These are phyloP conservation scores for Meloe dianella DNA, from an alignment of 2,888 invertebrate species.

Conservation along the genomic window DNA sequence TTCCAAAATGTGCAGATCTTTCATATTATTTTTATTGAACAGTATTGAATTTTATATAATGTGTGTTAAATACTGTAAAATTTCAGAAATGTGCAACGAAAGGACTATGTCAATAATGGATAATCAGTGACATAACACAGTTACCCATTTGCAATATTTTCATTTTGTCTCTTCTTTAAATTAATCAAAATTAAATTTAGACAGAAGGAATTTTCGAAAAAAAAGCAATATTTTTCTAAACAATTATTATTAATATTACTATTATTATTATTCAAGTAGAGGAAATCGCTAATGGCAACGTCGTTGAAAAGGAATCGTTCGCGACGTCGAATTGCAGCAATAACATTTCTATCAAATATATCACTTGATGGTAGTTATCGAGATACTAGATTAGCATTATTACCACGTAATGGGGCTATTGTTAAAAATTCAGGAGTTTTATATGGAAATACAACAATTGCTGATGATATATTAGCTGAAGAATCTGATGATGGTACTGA, in stretches of 20 bases:
- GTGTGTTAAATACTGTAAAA: conserved; percentile 34
- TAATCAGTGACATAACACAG: conserved; percentile 47
- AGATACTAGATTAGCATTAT: conserved; percentile 68
- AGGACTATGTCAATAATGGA: conserved; percentile 50
- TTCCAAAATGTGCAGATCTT: conserved; percentile 42
- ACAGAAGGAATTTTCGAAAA: too few species aligned
- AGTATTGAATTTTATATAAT: conserved; percentile 46
- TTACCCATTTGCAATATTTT: background rate
- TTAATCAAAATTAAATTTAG: conserved; percentile 18
- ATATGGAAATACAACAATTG: conserved; percentile 18
- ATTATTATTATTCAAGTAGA: too few species aligned
- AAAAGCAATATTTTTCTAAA: conserved; percentile 27
- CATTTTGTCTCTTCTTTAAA: background rate
- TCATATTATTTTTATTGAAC: conserved; percentile 44
- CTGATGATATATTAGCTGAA: conserved; percentile 48
- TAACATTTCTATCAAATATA: conserved; percentile 94
- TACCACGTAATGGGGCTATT: conserved; percentile 58
- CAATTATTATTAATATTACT: too few species aligned
- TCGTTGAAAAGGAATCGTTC: conserved; percentile 68
- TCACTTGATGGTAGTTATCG: conserved; percentile 89
- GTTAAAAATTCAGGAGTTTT: conserved; percentile 42
- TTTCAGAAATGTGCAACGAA: conserved; percentile 45
- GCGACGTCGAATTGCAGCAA: conserved; percentile 86
- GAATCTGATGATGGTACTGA: conserved; percentile 57
- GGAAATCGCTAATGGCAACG: conserved; percentile 65